Evolutionary conservation across 2,888 invertebrate species (phyloP), one percentile per base, ranked within the genome.

Genomic region (Ligdia adustata): DNA sequence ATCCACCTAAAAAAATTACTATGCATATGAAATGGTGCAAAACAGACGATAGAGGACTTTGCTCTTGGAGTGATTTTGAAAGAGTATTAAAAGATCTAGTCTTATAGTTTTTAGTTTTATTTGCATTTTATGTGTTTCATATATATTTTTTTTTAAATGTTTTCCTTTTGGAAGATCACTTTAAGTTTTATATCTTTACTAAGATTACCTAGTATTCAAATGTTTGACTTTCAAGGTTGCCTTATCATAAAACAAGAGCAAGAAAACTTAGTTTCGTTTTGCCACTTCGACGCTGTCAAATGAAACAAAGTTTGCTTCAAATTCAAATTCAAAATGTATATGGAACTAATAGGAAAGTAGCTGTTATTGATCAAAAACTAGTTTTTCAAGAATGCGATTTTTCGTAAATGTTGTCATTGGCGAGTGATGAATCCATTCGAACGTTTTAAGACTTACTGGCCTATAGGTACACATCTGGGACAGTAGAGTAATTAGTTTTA

Each of bases 11-110:
- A 20, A 69, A 59, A 54, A 55, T 69, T 9, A 49, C 65, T 4
- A 47, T 85, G 49, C 62, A 72, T 52, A 57, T 85, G 15, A 58
- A 64, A 9, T 47, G 47, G 9, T 84, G 84, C 56, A 26, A 52
- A 3, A 50, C 58, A 1, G 65, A 80, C 14, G 18, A 52, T 5
- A 46, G 66, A 3, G 82, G 80, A 0, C 78, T 69, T 45, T 86
- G 83, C 55, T 59, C 56, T 0, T 87, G 85, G 85, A 52, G 26
- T 28, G 69, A 79, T 5, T 62, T 62, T 51, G 41, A 40, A 5
- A 31, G 38, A 3, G 37, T 71, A 31, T 48, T 72, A 42, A 49
- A 49, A n/a, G 9, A 37, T 27, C 13, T 47, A 9, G 29, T 20
- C 2, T 7, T 14, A 9, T 43, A 18, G 15, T 3, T 1, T 35